These are phyloP conservation scores for Argentina silus DNA, from an alignment of 2,797 vertebrate species.

Conservation along the genomic window DNA sequence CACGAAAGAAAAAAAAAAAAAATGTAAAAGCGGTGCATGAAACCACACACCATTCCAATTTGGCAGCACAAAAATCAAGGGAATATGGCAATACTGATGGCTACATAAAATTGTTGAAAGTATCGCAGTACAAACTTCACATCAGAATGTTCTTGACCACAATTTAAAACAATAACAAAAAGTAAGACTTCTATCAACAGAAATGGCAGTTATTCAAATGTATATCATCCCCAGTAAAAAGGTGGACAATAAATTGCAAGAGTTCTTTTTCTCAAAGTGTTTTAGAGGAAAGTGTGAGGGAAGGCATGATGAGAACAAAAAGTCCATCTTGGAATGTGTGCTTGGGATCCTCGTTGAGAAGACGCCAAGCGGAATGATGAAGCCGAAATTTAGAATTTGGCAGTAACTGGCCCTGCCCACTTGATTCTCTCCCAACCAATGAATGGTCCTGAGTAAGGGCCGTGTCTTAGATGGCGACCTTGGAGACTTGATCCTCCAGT, in stretches of 20 bases:
- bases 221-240: constrained; percentile 48
- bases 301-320: constrained; percentile 61
- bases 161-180: constrained; percentile 47
- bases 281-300: constrained; percentile 51
- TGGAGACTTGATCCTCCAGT: constrained; percentile 94
- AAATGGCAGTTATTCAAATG: constrained; percentile 69
- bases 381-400: constrained; percentile 73
- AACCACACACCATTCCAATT: constrained; percentile 74
- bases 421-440: constrained; percentile 51
- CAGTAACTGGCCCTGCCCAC: constrained; percentile 67
- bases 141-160: constrained; percentile 74
- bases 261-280: constrained; percentile 56
- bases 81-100: constrained; percentile 79
- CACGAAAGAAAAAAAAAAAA: constrained; percentile 40
- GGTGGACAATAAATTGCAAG: constrained; percentile 47
- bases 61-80: constrained; percentile 77
- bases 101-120: constrained; percentile 73
- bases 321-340: constrained; percentile 85
- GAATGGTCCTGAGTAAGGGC: constrained; percentile 38
- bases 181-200: constrained; percentile 73
- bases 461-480: constrained; percentile 85
- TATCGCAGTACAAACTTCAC: constrained; percentile 72
- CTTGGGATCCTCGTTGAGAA: constrained; percentile 66
- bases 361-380: constrained; percentile 71
- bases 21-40: constrained; percentile 67